Conservation (phyloP, 2,888 invertebrate genomes). For the Pyrgus malvae region DNA sequence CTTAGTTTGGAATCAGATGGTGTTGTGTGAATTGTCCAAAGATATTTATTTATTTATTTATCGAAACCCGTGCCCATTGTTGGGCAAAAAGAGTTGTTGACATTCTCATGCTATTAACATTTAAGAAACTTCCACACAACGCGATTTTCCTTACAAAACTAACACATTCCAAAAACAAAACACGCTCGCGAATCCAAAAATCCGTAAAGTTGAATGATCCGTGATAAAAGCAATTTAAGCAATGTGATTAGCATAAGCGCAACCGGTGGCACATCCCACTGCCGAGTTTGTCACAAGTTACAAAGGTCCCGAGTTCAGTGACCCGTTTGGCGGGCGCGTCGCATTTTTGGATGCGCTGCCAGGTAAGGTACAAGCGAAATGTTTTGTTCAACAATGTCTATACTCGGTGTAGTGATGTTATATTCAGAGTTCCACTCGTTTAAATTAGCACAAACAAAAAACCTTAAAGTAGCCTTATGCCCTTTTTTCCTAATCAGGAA, state of each 20-base stretch:
- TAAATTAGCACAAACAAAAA: no score
- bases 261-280: slow-evolving; percentile 59
- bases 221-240: slow-evolving; percentile 6
- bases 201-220: slow-evolving; percentile 3
- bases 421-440: not conserved
- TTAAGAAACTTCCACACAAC: no score
- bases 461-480: no score
- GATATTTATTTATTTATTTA: no score
- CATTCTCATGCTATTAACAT: no score
- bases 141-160: no score
- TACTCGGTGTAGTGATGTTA: not conserved
- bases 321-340: slow-evolving; percentile 75
- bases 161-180: not conserved
- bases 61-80: no score
- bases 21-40: no score
- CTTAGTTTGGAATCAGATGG: no score
- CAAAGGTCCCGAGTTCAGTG: slow-evolving; percentile 72
- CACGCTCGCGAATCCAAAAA: no score
- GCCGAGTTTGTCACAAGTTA: slow-evolving; percentile 77
- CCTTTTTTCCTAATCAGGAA: no score
- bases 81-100: no score
- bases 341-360: slow-evolving; percentile 68
- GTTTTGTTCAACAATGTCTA: not conserved
- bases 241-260: slow-evolving; percentile 14
- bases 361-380: slow-evolving; percentile 21